Evolutionary conservation across 92 coral and sea anemone genomes (phyloP), one percentile per base, ranked within the genome.

Genomic region (Pocillopora grandis): DNA sequence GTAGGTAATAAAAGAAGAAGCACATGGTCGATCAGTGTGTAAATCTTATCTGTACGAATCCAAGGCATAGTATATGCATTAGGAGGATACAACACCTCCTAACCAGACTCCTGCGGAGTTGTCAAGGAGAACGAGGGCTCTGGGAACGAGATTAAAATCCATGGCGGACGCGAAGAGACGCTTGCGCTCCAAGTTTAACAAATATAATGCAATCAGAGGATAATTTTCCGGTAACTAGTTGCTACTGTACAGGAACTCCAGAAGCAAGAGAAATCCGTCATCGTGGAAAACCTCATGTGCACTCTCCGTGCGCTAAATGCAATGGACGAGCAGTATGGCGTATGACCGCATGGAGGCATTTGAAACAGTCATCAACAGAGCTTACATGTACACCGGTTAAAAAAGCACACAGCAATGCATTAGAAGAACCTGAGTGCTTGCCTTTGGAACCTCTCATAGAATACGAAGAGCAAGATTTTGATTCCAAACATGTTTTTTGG

Each of bases 311-410:
- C 62, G 75, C 66, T 42, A 88, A 82, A 72, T 88, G 91, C 66
- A 57, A 75, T 17, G 90, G 90, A 15, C 66, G 66, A 62, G 90
- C 90, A 87, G 69, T 79, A 18, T 86, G 87, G 87, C 77, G 84
- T 61, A 88, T 88, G 91, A 88, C 91, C 80, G 86, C 91, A 69
- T 88, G 88, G 91, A 74, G 88, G 84, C 82, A 78, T 12, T 63
- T 78, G 68, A 31, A 60, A 77, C 71, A 77, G 49, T 37, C 81
- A 62, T 60, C 69, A 63, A 63, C 68, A 63, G 68, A 16, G 23
- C 23, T 63, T 20, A 0, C 36, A 21, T 9, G 17, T 62, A 35
- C 37, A 77, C 71, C 71, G 7, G 70, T 62, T 61, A 62, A 35
- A 77, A 77, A 77, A 77, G 19, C 72, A 77, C 48, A 48, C 61